A percentile compares a stretch with the other conserved stretches of the same genome.
Evolutionary conservation across 2,888 invertebrate species (phyloP).

Genomic region (Brachycybe producta): DNA sequence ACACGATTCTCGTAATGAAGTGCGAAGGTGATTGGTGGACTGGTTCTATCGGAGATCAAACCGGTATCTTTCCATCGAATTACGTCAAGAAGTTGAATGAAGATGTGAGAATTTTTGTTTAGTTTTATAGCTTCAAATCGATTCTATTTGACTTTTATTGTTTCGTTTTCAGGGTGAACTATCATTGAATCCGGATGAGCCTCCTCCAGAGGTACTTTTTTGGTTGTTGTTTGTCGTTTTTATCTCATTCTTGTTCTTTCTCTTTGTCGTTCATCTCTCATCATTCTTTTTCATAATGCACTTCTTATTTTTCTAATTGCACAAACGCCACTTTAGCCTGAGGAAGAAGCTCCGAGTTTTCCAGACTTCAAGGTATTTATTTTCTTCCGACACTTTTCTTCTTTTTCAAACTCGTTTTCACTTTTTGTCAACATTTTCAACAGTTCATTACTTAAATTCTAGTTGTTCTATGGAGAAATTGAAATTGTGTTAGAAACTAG

Average conservation of each 20-base stretch:
- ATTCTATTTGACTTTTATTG: too few relatives aligned
- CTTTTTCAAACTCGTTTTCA: too few relatives aligned
- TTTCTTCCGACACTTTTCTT: too few relatives aligned
- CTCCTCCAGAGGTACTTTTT: conserved; percentile 13
- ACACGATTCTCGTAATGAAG: conserved; percentile 70
- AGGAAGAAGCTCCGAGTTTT: conserved; percentile 4
- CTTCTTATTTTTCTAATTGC: not conserved
- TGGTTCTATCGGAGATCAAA: conserved; percentile 64
- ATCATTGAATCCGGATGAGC: conserved; percentile 12
- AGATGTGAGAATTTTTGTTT: conserved; percentile 8
- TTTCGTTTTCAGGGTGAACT: too few relatives aligned
- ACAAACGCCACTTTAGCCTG: conserved; percentile 2
- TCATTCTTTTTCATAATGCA: not conserved
- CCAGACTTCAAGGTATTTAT: conserved; percentile 1
- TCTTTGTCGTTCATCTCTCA: not conserved
- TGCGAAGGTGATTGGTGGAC: conserved; percentile 99
- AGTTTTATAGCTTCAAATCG: too few relatives aligned
- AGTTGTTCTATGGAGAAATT: too few relatives aligned
- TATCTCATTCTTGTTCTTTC: not conserved
- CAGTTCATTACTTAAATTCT: too few relatives aligned
- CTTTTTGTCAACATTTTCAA: too few relatives aligned
- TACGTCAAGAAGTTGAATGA: conserved; percentile 48
- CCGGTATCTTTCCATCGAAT: conserved; percentile 94
- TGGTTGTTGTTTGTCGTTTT: not conserved
- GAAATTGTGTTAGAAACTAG: too few relatives aligned